Evolutionary conservation across 2,113 vertebrate genomes (phyloP), one percentile per base, ranked within the genome.

Genomic region (Varanus salvator): DNA sequence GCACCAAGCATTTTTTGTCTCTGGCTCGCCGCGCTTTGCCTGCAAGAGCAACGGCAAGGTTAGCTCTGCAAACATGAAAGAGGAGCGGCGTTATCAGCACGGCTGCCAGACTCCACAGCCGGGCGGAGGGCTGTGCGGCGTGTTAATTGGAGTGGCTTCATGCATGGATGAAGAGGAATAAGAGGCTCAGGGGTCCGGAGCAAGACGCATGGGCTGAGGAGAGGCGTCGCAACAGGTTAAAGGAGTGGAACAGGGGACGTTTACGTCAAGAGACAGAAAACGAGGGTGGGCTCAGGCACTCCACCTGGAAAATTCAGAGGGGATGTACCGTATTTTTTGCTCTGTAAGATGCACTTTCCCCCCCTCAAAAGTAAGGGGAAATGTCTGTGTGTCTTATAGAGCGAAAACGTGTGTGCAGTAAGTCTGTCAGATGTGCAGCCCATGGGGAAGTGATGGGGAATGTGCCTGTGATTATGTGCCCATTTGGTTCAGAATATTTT

Each of bases 91-190:
- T 78, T 87, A 87, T 87, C 86, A 87, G 74, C 57, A 77, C 69
- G 78, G 74, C 50, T 1, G 15, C 72, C 29, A 23, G 3, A n/a
- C 57, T 48, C 72, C n/a, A n/a, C n/a, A 87, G 85, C 74, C 9
- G 25, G 64, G 85, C 68, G 8, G n/a, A 71, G 74, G 31, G 72
- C 71, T 3, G 34, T 15, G n/a, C 74, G 64, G 72, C 34, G 15
- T 78, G 74, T 87, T 87, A 87, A 78, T 78, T 78, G 48, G 54
- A 78, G 57, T 19, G 57, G 74, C 48, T 87, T 87, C 74, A 87
- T 87, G 86, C 86, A 87, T 77, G 86, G 86, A 66, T 78, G 74
- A 50, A 48, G 66, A 60, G 1, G 25, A 87, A 87, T 5, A 87
- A 87, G 57, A 78, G 74, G 54, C 64, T 77, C 85, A 77, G 85